Evolutionary conservation across 2,113 vertebrate genomes (phyloP).

Genomic region (Strix uralensis): DNA sequence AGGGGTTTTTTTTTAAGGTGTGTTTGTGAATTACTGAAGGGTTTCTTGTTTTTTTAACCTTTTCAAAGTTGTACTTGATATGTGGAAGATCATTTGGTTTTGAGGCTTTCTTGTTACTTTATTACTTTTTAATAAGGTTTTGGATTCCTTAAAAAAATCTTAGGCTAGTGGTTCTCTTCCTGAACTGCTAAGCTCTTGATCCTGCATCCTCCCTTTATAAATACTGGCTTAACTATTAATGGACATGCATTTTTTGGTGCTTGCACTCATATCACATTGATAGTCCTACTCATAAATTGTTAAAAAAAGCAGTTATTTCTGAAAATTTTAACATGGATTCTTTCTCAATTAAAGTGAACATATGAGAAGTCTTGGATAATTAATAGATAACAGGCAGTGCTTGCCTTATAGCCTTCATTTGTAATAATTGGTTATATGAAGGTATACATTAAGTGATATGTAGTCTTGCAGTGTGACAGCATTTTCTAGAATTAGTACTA

Average conservation of each 20-base stretch:
- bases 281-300: neutral
- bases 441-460: conserved; percentile 22
- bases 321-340: neutral
- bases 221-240: neutral
- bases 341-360: neutral
- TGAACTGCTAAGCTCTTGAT: neutral
- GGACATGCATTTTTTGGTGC: neutral
- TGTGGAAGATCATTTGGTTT: neutral
- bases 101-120: neutral
- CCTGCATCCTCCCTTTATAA: neutral
- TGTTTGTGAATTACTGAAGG: neutral
- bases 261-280: neutral
- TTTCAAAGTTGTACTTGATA: neutral
- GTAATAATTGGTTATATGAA: neutral
- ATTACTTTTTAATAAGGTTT: neutral
- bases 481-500: conserved; percentile 74
- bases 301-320: neutral
- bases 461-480: conserved; percentile 12
- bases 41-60: neutral
- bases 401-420: neutral
- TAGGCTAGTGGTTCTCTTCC: neutral
- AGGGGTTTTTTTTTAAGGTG: neutral
- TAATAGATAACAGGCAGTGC: neutral
- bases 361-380: neutral
- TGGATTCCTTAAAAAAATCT: neutral